Evolutionary conservation across 1,140 invertebrate species (phyloP).

Genomic region (Apis florea): DNA sequence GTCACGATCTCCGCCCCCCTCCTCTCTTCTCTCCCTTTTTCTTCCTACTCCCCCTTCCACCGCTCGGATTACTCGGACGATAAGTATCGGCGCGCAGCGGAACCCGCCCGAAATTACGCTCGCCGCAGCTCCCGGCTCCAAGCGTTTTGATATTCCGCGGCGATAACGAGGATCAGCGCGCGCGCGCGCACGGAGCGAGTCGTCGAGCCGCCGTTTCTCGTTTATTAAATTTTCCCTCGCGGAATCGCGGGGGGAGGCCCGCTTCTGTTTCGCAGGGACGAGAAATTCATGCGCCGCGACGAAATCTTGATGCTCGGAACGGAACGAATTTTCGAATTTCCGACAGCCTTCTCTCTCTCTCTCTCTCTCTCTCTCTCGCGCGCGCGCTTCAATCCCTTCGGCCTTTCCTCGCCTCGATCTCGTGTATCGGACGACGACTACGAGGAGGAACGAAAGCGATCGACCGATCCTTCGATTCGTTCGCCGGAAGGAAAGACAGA

Average conservation of each 20-base stretch:
- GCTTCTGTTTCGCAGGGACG: slow-evolving; percentile 33
- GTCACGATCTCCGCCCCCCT: slow-evolving; percentile 36
- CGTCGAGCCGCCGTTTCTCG: slow-evolving; percentile 54
- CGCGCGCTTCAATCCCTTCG: not conserved
- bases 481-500: no score
- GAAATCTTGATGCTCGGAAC: slow-evolving; percentile 38
- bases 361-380: not conserved
- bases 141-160: slow-evolving; percentile 63
- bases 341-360: slow-evolving; percentile 4
- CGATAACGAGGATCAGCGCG: slow-evolving; percentile 53
- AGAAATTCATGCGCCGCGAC: slow-evolving; percentile 23
- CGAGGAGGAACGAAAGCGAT: no score
- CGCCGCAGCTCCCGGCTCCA: slow-evolving; percentile 41
- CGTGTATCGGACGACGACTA: no score
- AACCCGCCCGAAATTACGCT: slow-evolving; percentile 67
- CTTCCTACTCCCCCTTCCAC: slow-evolving; percentile 40
- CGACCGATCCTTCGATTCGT: no score
- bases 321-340: slow-evolving; percentile 51
- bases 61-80: slow-evolving; percentile 32
- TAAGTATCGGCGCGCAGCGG: slow-evolving; percentile 56
- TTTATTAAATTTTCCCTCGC: slow-evolving; percentile 48
- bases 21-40: slow-evolving; percentile 21
- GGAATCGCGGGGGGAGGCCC: slow-evolving; percentile 6
- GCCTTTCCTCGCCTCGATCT: no score
- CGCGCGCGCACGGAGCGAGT: not conserved